These are phyloP conservation scores for Echeneis naucrates DNA, from an alignment of 2,797 vertebrate genomes.

Conservation along the genomic window DNA sequence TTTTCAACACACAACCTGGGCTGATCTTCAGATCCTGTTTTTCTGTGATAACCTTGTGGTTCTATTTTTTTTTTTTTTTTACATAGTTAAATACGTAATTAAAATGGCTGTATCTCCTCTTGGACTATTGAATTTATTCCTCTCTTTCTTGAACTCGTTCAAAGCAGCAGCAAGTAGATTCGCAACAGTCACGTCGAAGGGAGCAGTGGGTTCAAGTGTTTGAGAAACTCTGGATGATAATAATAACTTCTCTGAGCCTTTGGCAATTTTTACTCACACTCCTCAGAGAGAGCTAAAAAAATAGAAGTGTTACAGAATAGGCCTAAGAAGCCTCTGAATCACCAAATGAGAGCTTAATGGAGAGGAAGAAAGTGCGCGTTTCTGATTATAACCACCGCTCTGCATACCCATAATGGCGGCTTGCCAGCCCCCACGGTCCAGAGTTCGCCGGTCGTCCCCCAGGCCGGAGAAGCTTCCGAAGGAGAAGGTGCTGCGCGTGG, in stretches of 20 bases:
- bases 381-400: neutral
- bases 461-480: constrained; percentile 97
- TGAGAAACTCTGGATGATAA: constrained; percentile 25
- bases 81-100: too few relatives aligned
- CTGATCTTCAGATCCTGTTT: neutral
- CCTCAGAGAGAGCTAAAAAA: constrained; percentile 29
- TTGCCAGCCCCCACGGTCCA: constrained; percentile 96
- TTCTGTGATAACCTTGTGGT: too few relatives aligned
- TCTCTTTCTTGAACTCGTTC: neutral
- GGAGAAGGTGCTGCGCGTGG: constrained; percentile 97
- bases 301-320: constrained; percentile 49
- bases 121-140: too few relatives aligned
- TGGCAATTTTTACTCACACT: constrained; percentile 34
- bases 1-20: neutral
- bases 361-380: constrained; percentile 19
- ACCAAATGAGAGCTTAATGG: constrained; percentile 13
- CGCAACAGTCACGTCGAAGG: neutral
- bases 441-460: constrained; percentile 92
- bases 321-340: constrained; percentile 60
- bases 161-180: constrained; percentile 12
- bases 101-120: neutral
- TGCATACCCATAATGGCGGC: constrained; percentile 94
- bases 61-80: too few relatives aligned
- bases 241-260: constrained; percentile 24
- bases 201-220: neutral